A percentile compares a stretch with the other conserved stretches of the same genome.
phyloP scores from a whole-genome alignment of 1,140 invertebrate genomes.

The Neoseiulus cucumeris region DNA sequence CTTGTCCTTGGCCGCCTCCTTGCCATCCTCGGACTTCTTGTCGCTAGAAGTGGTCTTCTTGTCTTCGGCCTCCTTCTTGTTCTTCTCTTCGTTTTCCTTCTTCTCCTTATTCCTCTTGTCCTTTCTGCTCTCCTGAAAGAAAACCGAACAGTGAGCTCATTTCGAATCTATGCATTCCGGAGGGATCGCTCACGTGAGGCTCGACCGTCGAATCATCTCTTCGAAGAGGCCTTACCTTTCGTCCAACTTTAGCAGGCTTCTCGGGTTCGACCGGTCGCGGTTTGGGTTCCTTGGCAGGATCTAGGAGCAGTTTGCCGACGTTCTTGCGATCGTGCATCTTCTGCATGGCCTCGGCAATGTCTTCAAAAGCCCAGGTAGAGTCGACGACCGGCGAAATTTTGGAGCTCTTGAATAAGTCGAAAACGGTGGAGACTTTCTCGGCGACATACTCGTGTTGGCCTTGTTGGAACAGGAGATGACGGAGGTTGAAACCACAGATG shows the following conservation, averaged over 20 bases:
- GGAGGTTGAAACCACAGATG: conserved; percentile 56
- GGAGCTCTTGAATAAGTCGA: conserved; percentile 48
- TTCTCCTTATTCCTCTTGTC: conserved; percentile 16
- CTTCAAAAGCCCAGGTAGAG: conserved; percentile 64
- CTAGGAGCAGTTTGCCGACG: conserved; percentile 63
- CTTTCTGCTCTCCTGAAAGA: conserved; percentile 13
- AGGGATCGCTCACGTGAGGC: neutral
- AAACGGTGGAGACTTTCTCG: conserved; percentile 44
- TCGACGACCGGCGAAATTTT: conserved; percentile 61
- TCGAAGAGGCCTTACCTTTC: conserved; percentile 4
- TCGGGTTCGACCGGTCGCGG: conserved; percentile 17
- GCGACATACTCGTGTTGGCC: conserved; percentile 46
- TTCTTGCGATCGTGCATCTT: conserved; percentile 78
- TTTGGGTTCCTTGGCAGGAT: conserved; percentile 43
- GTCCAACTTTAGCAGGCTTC: conserved; percentile 12
- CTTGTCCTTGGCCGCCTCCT: conserved; percentile 16
- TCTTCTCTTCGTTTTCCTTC: conserved; percentile 14
- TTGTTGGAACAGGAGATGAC: conserved; percentile 59
- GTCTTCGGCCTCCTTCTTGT: conserved; percentile 12
- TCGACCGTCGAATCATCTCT: neutral
- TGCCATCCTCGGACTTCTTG: conserved; percentile 15
- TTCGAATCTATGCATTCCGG: neutral
- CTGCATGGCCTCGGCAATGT: conserved; percentile 71
- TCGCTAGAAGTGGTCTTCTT: conserved; percentile 13
- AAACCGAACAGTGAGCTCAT: neutral